Evolutionary conservation across 2,797 vertebrate genomes (phyloP).

Genomic region (Melanotaenia maccullochi): DNA sequence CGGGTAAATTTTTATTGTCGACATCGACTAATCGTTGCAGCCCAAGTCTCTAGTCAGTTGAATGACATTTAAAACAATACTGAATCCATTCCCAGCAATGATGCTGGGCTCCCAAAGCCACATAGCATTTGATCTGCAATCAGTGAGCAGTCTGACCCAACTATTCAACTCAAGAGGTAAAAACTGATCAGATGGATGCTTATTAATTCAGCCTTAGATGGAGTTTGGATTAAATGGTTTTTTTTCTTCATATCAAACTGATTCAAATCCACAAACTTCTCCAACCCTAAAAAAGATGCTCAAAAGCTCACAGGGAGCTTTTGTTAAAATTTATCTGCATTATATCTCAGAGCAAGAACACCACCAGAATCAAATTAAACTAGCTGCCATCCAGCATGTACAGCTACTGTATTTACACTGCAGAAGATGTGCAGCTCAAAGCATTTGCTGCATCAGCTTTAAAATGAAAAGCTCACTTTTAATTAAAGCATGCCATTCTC

Average conservation of each 20-base stretch:
- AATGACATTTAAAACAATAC: background rate
- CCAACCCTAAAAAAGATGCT: background rate
- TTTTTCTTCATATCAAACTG: background rate
- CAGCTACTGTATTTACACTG: background rate
- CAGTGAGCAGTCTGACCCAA: background rate
- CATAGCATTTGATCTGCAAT: background rate
- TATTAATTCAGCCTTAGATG: background rate
- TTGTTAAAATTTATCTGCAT: background rate
- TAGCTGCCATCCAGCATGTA: background rate
- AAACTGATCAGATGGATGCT: background rate
- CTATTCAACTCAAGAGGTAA: background rate
- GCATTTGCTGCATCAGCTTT: slow-evolving; percentile 5
- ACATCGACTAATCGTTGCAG: no score
- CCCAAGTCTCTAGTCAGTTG: background rate
- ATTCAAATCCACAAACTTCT: no score
- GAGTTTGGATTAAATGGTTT: no score
- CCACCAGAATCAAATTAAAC: slow-evolving; percentile 7
- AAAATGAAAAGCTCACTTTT: slow-evolving; percentile 5
- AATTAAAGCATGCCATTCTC: background rate
- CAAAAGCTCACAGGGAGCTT: background rate
- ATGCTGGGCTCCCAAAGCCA: background rate
- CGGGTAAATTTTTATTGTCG: no score
- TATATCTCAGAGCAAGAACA: background rate
- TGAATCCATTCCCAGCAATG: background rate
- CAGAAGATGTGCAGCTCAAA: background rate